A percentile compares a stretch with the other conserved stretches of the same genome.
Conservation (phyloP, 2,113 vertebrate genomes). For the Menura novaehollandiae region DNA sequence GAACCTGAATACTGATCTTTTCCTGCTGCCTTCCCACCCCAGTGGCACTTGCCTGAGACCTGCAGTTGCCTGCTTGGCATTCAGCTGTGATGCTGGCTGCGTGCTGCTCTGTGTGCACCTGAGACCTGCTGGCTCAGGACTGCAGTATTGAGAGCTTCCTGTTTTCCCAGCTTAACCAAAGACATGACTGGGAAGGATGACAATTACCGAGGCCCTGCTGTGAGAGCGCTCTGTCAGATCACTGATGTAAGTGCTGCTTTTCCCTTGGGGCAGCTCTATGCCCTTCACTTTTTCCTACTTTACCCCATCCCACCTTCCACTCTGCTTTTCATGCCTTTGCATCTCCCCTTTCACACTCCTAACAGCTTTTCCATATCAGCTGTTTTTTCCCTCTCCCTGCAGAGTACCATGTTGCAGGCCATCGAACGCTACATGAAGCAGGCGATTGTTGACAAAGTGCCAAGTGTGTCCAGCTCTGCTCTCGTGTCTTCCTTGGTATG, state of each 20-base stretch:
- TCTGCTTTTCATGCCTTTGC: background rate
- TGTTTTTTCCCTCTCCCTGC: background rate
- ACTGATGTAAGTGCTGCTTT: slow-evolving; percentile 75
- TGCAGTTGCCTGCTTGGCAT: background rate
- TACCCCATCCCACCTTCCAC: background rate
- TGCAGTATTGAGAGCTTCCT: background rate
- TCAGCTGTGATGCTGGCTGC: background rate
- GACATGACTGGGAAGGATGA: slow-evolving; percentile 86
- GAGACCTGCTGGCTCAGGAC: background rate
- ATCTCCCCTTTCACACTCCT: background rate
- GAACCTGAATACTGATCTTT: background rate
- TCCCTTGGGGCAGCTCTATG: background rate
- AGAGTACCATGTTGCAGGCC: slow-evolving; percentile 83
- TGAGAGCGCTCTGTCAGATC: slow-evolving; percentile 80
- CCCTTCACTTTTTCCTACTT: background rate
- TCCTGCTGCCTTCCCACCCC: background rate
- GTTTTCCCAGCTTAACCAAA: slow-evolving; percentile 76
- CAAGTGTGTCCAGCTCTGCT: slow-evolving; percentile 83
- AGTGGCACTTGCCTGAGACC: background rate
- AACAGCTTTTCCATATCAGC: background rate
- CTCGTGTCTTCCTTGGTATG: slow-evolving; percentile 80
- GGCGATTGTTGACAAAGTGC: slow-evolving; percentile 81
- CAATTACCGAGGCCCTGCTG: slow-evolving; percentile 78
- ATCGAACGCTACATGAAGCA: slow-evolving; percentile 86
- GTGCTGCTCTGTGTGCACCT: background rate